A percentile compares a stretch with the other conserved stretches of the same genome.
Conservation (phyloP, 2,888 invertebrate species). For the Halocaridina rubra region DNA sequence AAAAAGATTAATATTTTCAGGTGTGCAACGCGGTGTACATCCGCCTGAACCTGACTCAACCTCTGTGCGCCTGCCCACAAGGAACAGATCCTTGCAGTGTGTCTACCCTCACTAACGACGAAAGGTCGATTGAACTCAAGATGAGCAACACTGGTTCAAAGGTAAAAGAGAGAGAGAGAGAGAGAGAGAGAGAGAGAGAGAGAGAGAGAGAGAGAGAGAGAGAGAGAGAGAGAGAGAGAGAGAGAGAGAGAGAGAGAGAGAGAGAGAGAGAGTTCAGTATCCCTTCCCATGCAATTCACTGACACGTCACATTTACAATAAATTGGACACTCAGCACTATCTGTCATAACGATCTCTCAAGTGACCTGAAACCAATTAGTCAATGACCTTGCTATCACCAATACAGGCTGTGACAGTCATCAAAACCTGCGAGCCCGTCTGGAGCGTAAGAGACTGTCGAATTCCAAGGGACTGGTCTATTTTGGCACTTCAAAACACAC, state of each 20-base stretch:
- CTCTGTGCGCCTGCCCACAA: constrained; percentile 90
- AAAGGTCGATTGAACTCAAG: constrained; percentile 89
- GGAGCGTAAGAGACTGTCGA: constrained; percentile 89
- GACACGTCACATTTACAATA: too few species aligned
- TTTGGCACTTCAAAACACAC: constrained; percentile 87
- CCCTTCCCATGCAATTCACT: too few species aligned
- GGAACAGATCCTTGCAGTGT: constrained; percentile 93
- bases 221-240: too few species aligned
- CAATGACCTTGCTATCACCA: not conserved
- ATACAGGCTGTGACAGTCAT: constrained; percentile 83
- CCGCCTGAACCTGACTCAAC: constrained; percentile 90
- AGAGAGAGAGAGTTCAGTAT: too few species aligned
- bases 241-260: too few species aligned
- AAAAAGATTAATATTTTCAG: constrained; percentile 69
- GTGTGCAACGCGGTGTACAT: constrained; percentile 95
- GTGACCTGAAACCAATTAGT: too few species aligned
- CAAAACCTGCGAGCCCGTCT: constrained; percentile 93
- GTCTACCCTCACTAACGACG: constrained; percentile 88
- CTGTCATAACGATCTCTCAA: too few species aligned
- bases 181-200: too few species aligned
- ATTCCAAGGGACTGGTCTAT: constrained; percentile 92
- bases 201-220: too few species aligned
- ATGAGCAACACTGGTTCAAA: constrained; percentile 78
- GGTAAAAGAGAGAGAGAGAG: constrained; percentile 72
- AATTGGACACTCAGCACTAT: too few species aligned